phyloP scores from a whole-genome alignment of 1,140 invertebrate genomes.

The Potamilus streckersoni region DNA sequence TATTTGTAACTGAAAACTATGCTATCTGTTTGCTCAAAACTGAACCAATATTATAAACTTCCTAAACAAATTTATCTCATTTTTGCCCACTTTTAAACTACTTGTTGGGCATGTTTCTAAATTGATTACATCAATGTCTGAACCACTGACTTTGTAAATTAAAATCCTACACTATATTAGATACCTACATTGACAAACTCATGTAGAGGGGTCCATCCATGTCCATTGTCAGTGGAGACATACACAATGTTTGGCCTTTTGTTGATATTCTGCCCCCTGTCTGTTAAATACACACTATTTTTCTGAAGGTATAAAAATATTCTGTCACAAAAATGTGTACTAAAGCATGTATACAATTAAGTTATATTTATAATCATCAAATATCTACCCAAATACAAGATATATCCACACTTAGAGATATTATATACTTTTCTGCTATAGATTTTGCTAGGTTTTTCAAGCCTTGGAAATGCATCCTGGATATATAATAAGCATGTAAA shows the following conservation, averaged over 20 bases:
- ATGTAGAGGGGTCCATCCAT: constrained; percentile 61
- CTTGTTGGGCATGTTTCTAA: not conserved
- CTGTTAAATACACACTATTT: constrained; percentile 61
- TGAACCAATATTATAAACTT: not conserved
- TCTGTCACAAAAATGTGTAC: too few relatives aligned
- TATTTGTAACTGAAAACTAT: not conserved
- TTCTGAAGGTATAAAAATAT: constrained; percentile 12
- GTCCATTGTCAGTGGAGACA: constrained; percentile 58
- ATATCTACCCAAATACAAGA: too few relatives aligned
- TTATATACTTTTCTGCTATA: too few relatives aligned
- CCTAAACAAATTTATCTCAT: not conserved
- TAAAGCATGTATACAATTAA: too few relatives aligned
- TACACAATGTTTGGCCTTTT: constrained; percentile 64
- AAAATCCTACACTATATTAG: not conserved
- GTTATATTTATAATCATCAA: too few relatives aligned
- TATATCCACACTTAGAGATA: too few relatives aligned
- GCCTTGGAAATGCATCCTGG: too few relatives aligned
- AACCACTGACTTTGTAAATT: too few relatives aligned
- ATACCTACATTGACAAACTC: constrained; percentile 65
- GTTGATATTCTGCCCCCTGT: constrained; percentile 64
- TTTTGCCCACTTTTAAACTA: not conserved
- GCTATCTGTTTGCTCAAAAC: too few relatives aligned
- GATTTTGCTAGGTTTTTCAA: too few relatives aligned
- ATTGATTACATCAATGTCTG: not conserved
- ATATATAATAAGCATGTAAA: too few relatives aligned